Evolutionary conservation across 64 coral and sea anemone genomes (phyloP), one percentile per base, ranked within the genome.

Genomic region (Montipora capricornis): DNA sequence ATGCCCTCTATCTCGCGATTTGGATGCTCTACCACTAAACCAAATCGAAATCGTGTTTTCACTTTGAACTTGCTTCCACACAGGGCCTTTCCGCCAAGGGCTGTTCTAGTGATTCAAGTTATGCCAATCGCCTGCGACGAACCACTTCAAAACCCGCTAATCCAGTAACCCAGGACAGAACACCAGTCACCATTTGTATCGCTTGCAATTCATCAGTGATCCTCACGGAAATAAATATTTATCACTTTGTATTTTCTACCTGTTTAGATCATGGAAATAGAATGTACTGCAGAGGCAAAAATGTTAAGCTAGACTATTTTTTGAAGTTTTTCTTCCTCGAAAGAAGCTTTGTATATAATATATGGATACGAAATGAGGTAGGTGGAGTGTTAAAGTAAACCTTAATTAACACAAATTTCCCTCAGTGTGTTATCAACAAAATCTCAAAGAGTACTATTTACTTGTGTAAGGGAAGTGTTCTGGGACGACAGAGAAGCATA

Each of bases 281-380:
- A 84, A 84, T 84, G 81, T 37, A 44, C 13, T 44, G 44, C 81
- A 84, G 44, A 47, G 45, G 24, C 26, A 44, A 45, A 12, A 84
- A 84, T 10, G 62, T 44, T 69, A 69, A 26, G 58, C 5, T 68
- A 2, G 60, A 68, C 7, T 9, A 17, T 84, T 45, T 69, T 5
- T 20, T 49, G 19, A 84, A 84, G 5, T 47, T 49, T 68, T 8
- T 0, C 10, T 69, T 15, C 16, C 10, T 68, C 46, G 45, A 84
- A 7, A 64, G 64, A 15, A 44, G 61, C 8, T 82, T 29, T 44
- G 4, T 14, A 16, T 29, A 0, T 12, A 29, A 84, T 84, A 68
- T 47, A 68, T 84, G 81, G 81, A 59, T 68, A n/a, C 81, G 62
- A 84, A 84, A 84, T 84, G 81, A 84, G 81, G 81, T 84, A 62